These are phyloP conservation scores for Rhynchotus rufescens DNA, from an alignment of 2,797 vertebrate species.

Conservation along the genomic window DNA sequence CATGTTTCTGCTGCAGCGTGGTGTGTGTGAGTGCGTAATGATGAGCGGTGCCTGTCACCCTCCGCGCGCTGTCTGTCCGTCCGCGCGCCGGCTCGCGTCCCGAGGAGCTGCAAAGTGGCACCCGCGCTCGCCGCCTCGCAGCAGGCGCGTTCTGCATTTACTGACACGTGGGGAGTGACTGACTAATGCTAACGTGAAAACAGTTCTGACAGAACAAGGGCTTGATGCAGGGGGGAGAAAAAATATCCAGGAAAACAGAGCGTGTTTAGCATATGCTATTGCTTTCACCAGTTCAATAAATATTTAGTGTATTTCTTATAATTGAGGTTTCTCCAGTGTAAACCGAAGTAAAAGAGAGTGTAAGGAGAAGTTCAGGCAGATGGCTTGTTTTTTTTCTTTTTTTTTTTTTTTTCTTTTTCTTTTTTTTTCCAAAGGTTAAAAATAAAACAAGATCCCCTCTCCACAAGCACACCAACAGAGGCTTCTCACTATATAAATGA, in stretches of 20 bases:
- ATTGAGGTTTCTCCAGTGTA: constrained; percentile 30
- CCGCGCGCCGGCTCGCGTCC: constrained; percentile 63
- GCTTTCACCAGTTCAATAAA: constrained; percentile 59
- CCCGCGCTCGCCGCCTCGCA: constrained; percentile 58
- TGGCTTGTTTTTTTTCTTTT: background rate
- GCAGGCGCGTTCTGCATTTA: constrained; percentile 68
- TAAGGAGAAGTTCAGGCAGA: constrained; percentile 47
- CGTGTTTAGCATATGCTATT: constrained; percentile 66
- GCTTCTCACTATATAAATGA: constrained; percentile 3
- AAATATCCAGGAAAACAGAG: constrained; percentile 45
- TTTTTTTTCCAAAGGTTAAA: background rate
- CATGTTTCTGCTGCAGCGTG: background rate
- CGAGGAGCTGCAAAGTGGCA: constrained; percentile 61
- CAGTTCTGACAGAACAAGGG: constrained; percentile 73
- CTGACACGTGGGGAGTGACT: constrained; percentile 74
- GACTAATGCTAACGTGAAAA: constrained; percentile 75
- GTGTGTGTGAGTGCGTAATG: background rate
- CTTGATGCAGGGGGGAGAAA: constrained; percentile 18
- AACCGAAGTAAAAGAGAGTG: constrained; percentile 6
- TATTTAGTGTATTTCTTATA: constrained; percentile 66
- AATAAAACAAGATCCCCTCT: background rate
- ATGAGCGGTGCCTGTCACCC: constrained; percentile 71
- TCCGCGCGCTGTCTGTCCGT: constrained; percentile 59
- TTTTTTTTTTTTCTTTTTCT: background rate
- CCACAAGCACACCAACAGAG: background rate